A percentile compares a stretch with the other conserved stretches of the same genome.
Conservation (phyloP, 2,888 invertebrate genomes). For the Pogonocherus hispidulus region DNA sequence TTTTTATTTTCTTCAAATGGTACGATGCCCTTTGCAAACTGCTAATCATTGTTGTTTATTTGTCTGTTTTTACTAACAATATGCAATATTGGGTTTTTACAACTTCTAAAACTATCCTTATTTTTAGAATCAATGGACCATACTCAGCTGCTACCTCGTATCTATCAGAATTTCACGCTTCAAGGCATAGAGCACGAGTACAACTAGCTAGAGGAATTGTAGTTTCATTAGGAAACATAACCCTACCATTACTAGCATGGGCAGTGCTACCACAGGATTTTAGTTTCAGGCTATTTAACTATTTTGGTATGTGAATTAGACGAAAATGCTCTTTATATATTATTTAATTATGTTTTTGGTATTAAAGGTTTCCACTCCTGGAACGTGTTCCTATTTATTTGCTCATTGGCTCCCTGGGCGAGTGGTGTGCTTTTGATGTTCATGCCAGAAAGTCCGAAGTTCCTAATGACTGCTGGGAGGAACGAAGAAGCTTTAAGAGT, state of each 20-base stretch:
- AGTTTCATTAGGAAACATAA: constrained; percentile 16
- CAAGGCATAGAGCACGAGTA: constrained; percentile 74
- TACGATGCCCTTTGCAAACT: too few species aligned
- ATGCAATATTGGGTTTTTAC: too few species aligned
- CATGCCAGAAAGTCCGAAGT: constrained; percentile 85
- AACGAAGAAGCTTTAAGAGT: constrained; percentile 77
- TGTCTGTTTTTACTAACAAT: too few species aligned
- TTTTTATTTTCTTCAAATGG: too few species aligned
- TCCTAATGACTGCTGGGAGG: constrained; percentile 78
- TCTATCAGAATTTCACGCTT: constrained; percentile 79
- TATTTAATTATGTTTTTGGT: constrained; percentile 17
- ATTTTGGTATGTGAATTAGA: constrained; percentile 8
- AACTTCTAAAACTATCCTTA: too few species aligned
- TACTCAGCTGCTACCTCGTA: constrained; percentile 79
- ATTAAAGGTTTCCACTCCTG: constrained; percentile 71
- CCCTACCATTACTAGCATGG: constrained; percentile 71
- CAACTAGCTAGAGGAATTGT: constrained; percentile 72
- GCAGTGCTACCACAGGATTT: constrained; percentile 74
- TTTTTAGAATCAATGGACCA: constrained; percentile 75
- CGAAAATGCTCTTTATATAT: background rate
- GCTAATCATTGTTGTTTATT: too few species aligned
- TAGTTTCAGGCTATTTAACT: constrained; percentile 17
- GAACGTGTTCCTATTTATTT: constrained; percentile 74
- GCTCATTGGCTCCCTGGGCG: constrained; percentile 76
- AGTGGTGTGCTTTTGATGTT: constrained; percentile 74